phyloP scores from a whole-genome alignment of 2,888 invertebrate genomes.

The Hirtodrosophila alboralis region DNA sequence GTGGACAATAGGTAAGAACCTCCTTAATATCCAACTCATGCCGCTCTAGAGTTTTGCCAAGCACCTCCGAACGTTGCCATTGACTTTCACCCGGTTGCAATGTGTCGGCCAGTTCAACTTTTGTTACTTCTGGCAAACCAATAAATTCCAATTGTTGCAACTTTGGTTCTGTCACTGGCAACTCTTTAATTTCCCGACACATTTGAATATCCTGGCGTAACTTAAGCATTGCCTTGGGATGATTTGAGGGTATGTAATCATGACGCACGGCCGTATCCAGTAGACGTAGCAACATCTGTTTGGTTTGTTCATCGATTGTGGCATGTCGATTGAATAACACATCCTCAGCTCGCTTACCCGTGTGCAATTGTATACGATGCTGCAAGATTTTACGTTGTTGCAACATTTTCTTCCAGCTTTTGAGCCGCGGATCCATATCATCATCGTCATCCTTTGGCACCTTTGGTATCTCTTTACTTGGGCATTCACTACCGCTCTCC shows the following conservation, averaged over 20 bases:
- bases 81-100: slow-evolving; percentile 1
- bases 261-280: slow-evolving; percentile 68
- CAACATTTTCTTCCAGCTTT: slow-evolving; percentile 66
- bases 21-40: slow-evolving; percentile 47
- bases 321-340: slow-evolving; percentile 73
- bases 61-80: slow-evolving; percentile 63
- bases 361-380: slow-evolving; percentile 52
- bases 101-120: slow-evolving; percentile 34
- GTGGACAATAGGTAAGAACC: slow-evolving; percentile 67
- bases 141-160: slow-evolving; percentile 45
- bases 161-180: slow-evolving; percentile 26
- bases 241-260: slow-evolving; percentile 15
- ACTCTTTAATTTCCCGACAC: slow-evolving; percentile 37
- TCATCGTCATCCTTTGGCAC: slow-evolving; percentile 31
- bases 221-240: slow-evolving; percentile 18
- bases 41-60: slow-evolving; percentile 42
- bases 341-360: slow-evolving; percentile 62
- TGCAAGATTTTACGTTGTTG: slow-evolving; percentile 53
- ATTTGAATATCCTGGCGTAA: slow-evolving; percentile 17
- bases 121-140: slow-evolving; percentile 38
- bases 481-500: slow-evolving; percentile 15
- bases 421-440: slow-evolving; percentile 70
- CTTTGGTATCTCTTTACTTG: not conserved
- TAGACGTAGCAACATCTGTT: slow-evolving; percentile 66
- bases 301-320: slow-evolving; percentile 71